Evolutionary conservation across 2,797 vertebrate species (phyloP), one percentile per base, ranked within the genome.

Genomic region (Xenops minutus): DNA sequence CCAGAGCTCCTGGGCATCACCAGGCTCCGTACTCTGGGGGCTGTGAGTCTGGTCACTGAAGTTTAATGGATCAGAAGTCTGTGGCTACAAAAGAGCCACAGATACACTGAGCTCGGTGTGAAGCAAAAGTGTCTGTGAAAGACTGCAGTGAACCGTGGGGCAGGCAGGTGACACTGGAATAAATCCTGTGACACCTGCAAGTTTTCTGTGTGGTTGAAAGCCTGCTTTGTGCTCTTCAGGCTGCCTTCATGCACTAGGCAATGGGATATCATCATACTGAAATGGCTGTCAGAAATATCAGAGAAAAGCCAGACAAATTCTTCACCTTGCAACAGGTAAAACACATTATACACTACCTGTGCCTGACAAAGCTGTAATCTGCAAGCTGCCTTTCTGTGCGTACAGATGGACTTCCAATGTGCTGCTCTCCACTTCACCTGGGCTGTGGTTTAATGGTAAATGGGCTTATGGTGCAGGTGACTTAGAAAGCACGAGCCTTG

Each of bases 1-100:
- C 17, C 51, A 56, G 52, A 67, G 19, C 19, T 1, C 0, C 36
- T 13, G 30, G 63, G 18, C 29, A 63, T 49, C 56, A 32, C 21
- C 43, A 0, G 3, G 12, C 0, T 0, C 55, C 4, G 1, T 79
- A 15, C 12, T 36, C 67, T 61, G 44, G 23, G 27, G 30, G 56
- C 13, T 56, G 67, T 75, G 73, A 77, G 22, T 49, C 68, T 86
- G 69, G 58, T 92, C 78, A 46, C 76, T 81, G 85, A 87, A 95
- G 17, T 68, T 89, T 92, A 78, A 74, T 75, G 76, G 76, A 72
- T 67, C 67, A 26, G 36, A 62, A 77, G 75, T 49, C 51, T 67
- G 9, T 74, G 63, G 73, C 88, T 96, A 73, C 27, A 51, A 82
- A 92, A 62, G 80, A 73, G 39, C 51, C 43, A 27, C 23, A 29